phyloP scores from a whole-genome alignment of 1,140 invertebrate genomes.

The Ips typographus region DNA sequence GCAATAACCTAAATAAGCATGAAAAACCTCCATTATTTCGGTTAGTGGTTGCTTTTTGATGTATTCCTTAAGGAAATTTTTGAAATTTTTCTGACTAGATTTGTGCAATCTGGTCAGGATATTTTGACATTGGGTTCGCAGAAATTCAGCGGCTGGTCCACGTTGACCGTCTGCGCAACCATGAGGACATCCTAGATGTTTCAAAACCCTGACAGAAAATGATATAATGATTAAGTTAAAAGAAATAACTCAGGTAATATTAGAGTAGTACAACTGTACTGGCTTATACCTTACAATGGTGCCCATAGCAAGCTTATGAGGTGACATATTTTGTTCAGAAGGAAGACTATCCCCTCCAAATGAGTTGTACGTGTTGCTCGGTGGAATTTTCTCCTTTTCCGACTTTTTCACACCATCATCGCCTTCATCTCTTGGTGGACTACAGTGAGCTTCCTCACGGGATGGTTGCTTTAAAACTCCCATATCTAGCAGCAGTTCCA shows the following conservation, averaged over 20 bases:
- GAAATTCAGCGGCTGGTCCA: constrained; percentile 86
- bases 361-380: constrained; percentile 35
- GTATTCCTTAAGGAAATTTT: constrained; percentile 77
- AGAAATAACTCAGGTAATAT: not conserved
- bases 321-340: constrained; percentile 46
- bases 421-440: constrained; percentile 48
- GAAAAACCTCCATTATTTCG: constrained; percentile 91
- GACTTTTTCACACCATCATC: constrained; percentile 39
- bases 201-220: constrained; percentile 67
- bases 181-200: constrained; percentile 90
- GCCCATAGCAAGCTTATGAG: constrained; percentile 49
- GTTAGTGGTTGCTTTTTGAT: constrained; percentile 73
- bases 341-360: constrained; percentile 44
- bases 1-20: constrained; percentile 94
- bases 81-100: constrained; percentile 69
- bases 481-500: constrained; percentile 86
- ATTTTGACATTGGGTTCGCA: constrained; percentile 84
- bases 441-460: constrained; percentile 53
- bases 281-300: constrained; percentile 46
- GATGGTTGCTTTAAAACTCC: constrained; percentile 70
- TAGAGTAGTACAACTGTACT: too few relatives aligned
- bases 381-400: constrained; percentile 39
- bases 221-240: constrained; percentile 3
- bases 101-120: constrained; percentile 76
- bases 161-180: constrained; percentile 80